Evolutionary conservation across 92 coral and sea anemone genomes (phyloP).

Genomic region (Palythoa caribaeorum): DNA sequence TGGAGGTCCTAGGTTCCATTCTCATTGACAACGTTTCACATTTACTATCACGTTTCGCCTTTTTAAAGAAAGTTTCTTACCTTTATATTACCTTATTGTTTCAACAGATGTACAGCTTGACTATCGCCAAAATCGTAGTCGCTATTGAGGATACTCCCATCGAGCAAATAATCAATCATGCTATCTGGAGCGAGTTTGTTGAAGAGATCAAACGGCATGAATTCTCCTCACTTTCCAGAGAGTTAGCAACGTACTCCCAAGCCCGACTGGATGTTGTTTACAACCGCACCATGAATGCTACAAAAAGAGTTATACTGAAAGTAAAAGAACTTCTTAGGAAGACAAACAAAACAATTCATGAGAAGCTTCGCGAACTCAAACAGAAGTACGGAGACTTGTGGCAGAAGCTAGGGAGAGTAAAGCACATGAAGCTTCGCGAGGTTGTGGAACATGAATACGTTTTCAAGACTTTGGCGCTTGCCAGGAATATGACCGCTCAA

Average conservation of each 20-base stretch:
- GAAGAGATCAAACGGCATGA: slow-evolving; percentile 84
- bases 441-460: slow-evolving; percentile 83
- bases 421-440: slow-evolving; percentile 86
- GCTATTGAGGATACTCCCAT: slow-evolving; percentile 69
- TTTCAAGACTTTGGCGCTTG: slow-evolving; percentile 73
- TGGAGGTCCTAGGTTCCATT: too few species aligned
- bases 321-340: slow-evolving; percentile 50
- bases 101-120: slow-evolving; percentile 19
- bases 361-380: slow-evolving; percentile 46
- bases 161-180: slow-evolving; percentile 69
- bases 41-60: not conserved
- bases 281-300: slow-evolving; percentile 28
- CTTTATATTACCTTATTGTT: not conserved
- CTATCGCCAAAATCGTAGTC: slow-evolving; percentile 44
- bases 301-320: slow-evolving; percentile 56
- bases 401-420: slow-evolving; percentile 74
- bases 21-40: too few species aligned
- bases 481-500: slow-evolving; percentile 70
- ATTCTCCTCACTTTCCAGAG: slow-evolving; percentile 58
- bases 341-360: slow-evolving; percentile 57
- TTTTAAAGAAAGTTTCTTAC: not conserved
- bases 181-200: slow-evolving; percentile 75
- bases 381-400: slow-evolving; percentile 59
- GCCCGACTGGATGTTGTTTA: slow-evolving; percentile 47
- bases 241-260: slow-evolving; percentile 52